These are phyloP conservation scores for Phaethornis superciliosus DNA, from an alignment of 2,113 vertebrate species.

Conservation along the genomic window DNA sequence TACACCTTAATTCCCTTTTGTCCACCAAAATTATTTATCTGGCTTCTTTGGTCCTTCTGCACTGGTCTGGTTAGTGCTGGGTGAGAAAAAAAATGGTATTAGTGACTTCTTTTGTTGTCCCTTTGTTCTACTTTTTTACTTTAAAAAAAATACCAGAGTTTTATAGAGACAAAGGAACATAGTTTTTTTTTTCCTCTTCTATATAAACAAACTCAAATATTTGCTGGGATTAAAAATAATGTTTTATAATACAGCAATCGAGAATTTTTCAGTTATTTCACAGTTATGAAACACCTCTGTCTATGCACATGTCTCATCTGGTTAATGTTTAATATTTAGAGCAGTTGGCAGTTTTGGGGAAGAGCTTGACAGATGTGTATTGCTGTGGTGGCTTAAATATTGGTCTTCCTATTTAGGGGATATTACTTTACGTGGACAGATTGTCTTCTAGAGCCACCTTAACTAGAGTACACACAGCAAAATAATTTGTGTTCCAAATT, in stretches of 20 bases:
- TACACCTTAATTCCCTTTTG: background rate
- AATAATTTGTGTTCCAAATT: background rate
- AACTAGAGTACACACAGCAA: background rate
- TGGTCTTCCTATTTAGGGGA: background rate
- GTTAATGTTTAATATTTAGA: background rate
- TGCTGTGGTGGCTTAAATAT: background rate
- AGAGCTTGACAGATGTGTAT: background rate
- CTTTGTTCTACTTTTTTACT: background rate
- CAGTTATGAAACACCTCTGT: background rate
- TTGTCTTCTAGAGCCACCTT: background rate
- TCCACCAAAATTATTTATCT: background rate
- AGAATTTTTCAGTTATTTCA: background rate
- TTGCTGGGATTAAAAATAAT: background rate
- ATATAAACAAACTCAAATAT: background rate
- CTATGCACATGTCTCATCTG: background rate
- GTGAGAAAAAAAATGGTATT: background rate
- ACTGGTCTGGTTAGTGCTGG: background rate
- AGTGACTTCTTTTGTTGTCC: background rate
- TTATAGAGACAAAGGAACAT: background rate
- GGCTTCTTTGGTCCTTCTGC: background rate
- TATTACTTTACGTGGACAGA: background rate
- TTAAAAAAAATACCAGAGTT: background rate
- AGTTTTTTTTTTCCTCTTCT: background rate
- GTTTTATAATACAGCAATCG: background rate
- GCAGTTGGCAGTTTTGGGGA: background rate